Conservation (phyloP, 2,888 invertebrate genomes). For the Caenorhabditis virilis region DNA sequence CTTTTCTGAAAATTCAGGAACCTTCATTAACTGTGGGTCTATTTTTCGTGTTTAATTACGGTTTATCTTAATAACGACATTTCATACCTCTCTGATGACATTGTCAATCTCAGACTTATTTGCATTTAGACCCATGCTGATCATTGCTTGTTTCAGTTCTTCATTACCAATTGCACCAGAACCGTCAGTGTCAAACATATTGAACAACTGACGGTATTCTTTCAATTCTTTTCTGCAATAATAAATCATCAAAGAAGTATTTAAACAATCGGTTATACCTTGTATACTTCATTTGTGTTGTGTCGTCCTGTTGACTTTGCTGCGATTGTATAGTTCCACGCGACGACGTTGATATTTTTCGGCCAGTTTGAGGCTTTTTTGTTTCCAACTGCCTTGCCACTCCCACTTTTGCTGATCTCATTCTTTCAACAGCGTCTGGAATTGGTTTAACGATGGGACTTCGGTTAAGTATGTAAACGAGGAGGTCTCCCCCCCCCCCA, state of each 20-base stretch:
- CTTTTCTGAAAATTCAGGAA: no score
- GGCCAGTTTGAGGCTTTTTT: slow-evolving; percentile 40
- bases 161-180: slow-evolving; percentile 68
- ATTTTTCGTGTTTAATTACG: no score
- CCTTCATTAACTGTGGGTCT: no score
- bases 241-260: slow-evolving; percentile 6
- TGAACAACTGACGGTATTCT: slow-evolving; percentile 66
- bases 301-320: slow-evolving; percentile 34
- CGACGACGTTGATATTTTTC: slow-evolving; percentile 50
- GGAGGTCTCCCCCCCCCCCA: no score
- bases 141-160: slow-evolving; percentile 68
- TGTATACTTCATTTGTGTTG: slow-evolving; percentile 53
- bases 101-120: slow-evolving; percentile 65
- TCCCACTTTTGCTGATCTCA: slow-evolving; percentile 52
- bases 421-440: no score
- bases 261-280: slow-evolving; percentile 12
- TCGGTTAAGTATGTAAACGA: no score
- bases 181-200: slow-evolving; percentile 69
- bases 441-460: no score
- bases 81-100: slow-evolving; percentile 63
- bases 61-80: neutral
- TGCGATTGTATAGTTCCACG: slow-evolving; percentile 43
- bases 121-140: slow-evolving; percentile 64
- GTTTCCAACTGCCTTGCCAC: slow-evolving; percentile 51
- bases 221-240: slow-evolving; percentile 61